phyloP scores from a whole-genome alignment of 1,140 invertebrate species.

The Pollicipes pollicipes region DNA sequence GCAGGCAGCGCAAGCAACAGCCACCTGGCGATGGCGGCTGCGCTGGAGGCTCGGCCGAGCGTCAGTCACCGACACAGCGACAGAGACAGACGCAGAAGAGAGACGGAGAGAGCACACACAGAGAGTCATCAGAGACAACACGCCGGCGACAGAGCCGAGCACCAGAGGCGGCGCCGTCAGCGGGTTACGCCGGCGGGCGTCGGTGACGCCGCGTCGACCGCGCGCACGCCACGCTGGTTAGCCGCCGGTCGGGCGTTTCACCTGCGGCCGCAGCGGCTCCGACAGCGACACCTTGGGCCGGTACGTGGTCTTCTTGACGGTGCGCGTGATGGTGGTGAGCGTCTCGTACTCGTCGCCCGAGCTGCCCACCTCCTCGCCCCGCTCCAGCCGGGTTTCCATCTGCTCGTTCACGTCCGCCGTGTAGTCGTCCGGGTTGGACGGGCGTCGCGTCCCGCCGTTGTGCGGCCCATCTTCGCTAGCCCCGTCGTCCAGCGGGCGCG shows the following conservation, averaged over 20 bases:
- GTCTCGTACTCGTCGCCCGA: neutral
- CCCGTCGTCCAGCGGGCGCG: neutral
- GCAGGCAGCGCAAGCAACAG: no score
- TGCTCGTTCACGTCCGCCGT: neutral
- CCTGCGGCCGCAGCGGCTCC: neutral
- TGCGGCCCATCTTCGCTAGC: neutral
- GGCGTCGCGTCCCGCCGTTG: neutral
- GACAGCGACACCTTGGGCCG: neutral
- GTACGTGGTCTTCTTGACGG: neutral
- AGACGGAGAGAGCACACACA: neutral
- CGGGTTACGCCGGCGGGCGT: no score
- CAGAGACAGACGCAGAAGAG: neutral
- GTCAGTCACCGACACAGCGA: no score
- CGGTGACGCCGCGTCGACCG: no score
- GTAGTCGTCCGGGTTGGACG: neutral
- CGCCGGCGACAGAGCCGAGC: no score
- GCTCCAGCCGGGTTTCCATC: neutral
- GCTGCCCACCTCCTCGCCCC: neutral
- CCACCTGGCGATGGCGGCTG: no score
- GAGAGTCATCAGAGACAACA: neutral
- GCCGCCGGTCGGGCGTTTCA: neutral
- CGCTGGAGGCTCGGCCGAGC: neutral
- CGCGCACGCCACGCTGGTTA: neutral
- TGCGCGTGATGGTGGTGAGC: slow-evolving; percentile 3
- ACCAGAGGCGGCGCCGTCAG: no score